Base-by-base conservation (phyloP, 2,113 vertebrate species). In the Thalassoma bifasciatum region DNA sequence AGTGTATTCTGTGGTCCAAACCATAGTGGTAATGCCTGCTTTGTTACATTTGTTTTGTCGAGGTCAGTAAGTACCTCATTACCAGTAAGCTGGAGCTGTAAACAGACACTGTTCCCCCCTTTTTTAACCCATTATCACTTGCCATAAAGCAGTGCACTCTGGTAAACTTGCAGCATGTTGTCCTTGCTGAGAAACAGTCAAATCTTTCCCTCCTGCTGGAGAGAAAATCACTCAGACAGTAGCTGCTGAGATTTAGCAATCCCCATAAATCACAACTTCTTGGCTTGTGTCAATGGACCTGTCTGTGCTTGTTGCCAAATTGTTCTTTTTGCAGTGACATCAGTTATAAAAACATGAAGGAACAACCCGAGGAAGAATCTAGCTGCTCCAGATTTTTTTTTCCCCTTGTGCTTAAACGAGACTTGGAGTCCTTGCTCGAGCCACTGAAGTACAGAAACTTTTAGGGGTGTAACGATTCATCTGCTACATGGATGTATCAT, bases 31-130 rank as follows among this genome's bases (percentile, higher is more conserved):
- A 61, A 69, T 63, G 68, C 57, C 50, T 42, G 30, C 53, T 53
- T 62, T 36, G 5, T 51, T 49, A 13, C 14, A 22, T 68, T 79
- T 79, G 66, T 26, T 82, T 61, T 72, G 24, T 62, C 54, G 21
- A 49, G 36, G 68, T 63, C 17, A 23, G 61, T 26, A 65, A 21
- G 46, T 50, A 44, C 46, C 38, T 83, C 49, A 79, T 77, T 75
- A 77, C 57, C 74, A 44, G 21, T 7, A 52, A 57, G 38, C 49
- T 65, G 34, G 17, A 34, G 37, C 47, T 75, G 12, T 57, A 66
- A 53, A 59, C 51, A 62, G 13, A 66, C 63, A 40, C 52, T 57
- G 52, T 50, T 58, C 8, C 8, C 6, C 34, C 64, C n/a, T n/a
- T 26, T 76, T 70, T 58, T 1, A 26, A 58, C 60, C 36, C 10